These are phyloP conservation scores for Diabrotica undecimpunctata DNA, from an alignment of 1,140 invertebrate species.

Conservation along the genomic window DNA sequence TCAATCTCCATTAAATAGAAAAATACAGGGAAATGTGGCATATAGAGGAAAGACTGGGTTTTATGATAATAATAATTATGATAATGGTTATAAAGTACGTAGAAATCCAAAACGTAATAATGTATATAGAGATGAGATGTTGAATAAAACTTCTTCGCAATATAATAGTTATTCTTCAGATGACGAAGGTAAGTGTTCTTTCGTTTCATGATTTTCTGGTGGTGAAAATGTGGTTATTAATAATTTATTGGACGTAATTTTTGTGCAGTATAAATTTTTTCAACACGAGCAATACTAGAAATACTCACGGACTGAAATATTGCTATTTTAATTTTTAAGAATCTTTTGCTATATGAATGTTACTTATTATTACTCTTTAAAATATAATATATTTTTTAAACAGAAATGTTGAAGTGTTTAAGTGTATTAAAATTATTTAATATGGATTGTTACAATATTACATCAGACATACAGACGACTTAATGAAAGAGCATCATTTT, in stretches of 20 bases:
- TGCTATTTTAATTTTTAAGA: too few species aligned
- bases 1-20: constrained; percentile 79
- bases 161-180: constrained; percentile 83
- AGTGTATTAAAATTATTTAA: too few species aligned
- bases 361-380: too few species aligned
- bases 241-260: constrained; percentile 5
- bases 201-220: constrained; percentile 16
- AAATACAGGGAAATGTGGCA: constrained; percentile 52
- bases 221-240: not conserved
- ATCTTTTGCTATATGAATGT: too few species aligned
- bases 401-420: too few species aligned
- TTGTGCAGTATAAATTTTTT: too few species aligned
- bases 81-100: constrained; percentile 32
- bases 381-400: too few species aligned
- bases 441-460: too few species aligned
- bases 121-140: constrained; percentile 28
- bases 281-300: too few species aligned
- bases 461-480: too few species aligned
- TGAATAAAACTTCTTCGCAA: constrained; percentile 41
- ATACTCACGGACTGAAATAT: too few species aligned
- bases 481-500: too few species aligned
- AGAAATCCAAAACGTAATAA: constrained; percentile 28
- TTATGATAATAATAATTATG: constrained; percentile 49
- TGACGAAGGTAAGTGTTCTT: constrained; percentile 68
- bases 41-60: constrained; percentile 22